phyloP scores from a whole-genome alignment of 2,888 invertebrate genomes.

The Drosophila mettleri region DNA sequence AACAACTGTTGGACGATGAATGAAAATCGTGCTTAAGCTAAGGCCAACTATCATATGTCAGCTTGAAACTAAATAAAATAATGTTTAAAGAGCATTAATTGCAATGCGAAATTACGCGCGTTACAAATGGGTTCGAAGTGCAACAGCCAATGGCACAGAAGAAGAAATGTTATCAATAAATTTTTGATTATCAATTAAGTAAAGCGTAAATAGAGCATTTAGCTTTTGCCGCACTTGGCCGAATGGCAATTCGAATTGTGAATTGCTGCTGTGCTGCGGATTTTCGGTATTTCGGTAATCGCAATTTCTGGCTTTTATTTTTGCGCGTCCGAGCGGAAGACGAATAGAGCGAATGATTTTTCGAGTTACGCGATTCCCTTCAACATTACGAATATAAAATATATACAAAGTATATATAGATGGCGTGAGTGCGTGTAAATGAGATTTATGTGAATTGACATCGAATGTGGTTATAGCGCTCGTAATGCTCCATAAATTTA shows the following conservation, averaged over 20 bases:
- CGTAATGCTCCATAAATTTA: neutral
- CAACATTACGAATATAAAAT: neutral
- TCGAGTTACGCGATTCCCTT: neutral
- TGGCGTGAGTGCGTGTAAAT: conserved; percentile 31
- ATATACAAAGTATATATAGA: neutral
- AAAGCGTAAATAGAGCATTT: conserved; percentile 65
- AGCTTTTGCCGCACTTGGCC: conserved; percentile 22
- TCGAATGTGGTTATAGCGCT: conserved; percentile 29
- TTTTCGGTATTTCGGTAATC: conserved; percentile 42
- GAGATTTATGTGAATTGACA: conserved; percentile 54
- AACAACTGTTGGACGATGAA: neutral
- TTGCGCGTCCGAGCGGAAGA: conserved; percentile 65
- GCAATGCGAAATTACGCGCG: conserved; percentile 22
- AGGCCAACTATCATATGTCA: conserved; percentile 5
- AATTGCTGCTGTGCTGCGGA: conserved; percentile 16
- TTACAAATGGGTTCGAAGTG: conserved; percentile 33
- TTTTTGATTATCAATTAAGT: conserved; percentile 70
- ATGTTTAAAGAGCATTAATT: conserved; percentile 10
- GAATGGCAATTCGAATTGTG: conserved; percentile 11
- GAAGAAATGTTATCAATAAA: conserved; percentile 68
- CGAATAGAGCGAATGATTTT: conserved; percentile 27
- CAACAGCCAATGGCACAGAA: conserved; percentile 51
- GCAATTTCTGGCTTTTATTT: conserved; percentile 59
- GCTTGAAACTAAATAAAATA: neutral
- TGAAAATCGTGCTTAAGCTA: conserved; percentile 18